Evolutionary conservation across 2,113 vertebrate genomes (phyloP).

Genomic region (Osmerus eperlanus): DNA sequence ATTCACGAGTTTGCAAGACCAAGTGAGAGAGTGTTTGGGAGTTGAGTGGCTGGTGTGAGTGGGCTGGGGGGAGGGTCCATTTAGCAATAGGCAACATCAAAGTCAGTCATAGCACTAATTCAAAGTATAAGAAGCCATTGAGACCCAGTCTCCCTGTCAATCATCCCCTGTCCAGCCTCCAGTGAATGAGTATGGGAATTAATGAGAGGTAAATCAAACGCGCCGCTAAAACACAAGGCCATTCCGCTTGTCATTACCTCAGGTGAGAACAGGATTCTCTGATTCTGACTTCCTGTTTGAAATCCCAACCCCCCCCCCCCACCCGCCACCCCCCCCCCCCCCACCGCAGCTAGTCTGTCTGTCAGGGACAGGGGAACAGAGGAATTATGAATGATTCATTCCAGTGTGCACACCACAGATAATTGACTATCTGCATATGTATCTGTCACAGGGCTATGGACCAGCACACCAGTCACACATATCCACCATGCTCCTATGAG

Average conservation of each 20-base stretch:
- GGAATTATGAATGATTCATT: conserved; percentile 55
- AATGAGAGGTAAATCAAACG: conserved; percentile 62
- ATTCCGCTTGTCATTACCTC: conserved; percentile 59
- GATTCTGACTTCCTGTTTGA: conserved; percentile 20
- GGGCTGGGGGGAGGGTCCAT: conserved; percentile 30
- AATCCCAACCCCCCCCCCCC: background rate
- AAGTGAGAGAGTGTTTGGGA: conserved; percentile 14
- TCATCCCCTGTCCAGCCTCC: conserved; percentile 55
- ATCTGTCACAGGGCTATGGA: conserved; percentile 23
- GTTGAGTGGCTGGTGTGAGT: conserved; percentile 26
- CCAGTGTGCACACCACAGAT: conserved; percentile 39
- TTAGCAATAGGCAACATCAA: conserved; percentile 52
- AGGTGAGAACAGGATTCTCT: conserved; percentile 35
- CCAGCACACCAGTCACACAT: background rate
- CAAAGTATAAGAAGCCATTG: conserved; percentile 44
- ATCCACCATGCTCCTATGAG: background rate
- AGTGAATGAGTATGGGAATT: conserved; percentile 66
- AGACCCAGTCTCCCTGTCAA: conserved; percentile 53
- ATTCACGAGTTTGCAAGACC: background rate
- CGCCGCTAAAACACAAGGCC: conserved; percentile 29
- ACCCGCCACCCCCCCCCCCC: background rate
- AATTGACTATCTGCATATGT: conserved; percentile 51
- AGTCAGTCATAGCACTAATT: conserved; percentile 50
- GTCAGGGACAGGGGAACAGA: conserved; percentile 34
- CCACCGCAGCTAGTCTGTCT: conserved; percentile 26